Evolutionary conservation across 2,797 vertebrate genomes (phyloP), one percentile per base, ranked within the genome.

Genomic region (Leptoclinus maculatus): DNA sequence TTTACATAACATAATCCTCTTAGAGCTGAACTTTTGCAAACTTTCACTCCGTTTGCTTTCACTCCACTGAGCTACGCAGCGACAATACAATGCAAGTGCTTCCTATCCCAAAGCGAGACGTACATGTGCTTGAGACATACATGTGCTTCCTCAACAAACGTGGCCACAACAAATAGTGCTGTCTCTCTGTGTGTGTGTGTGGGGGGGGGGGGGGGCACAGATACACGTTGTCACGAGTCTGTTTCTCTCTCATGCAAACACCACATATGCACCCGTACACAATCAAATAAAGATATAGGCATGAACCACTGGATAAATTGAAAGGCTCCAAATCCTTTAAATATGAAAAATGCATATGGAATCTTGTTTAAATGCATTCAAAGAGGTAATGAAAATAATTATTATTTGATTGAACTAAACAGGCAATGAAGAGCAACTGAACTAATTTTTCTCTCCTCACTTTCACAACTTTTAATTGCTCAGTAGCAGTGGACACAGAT

Each of bases 1-100:
- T 74, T 83, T 62, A 73, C 68, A 39, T 84, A 80, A 90, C 66
- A 57, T 41, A 76, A 79, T 79, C 58, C 47, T 76, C 59, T 80
- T 67, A n/a, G 36, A 16, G 4, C 6, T 71, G 12, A 84, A 85
- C 72, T 87, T 71, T 79, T 45, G 2, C 47, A 64, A 72, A 84
- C 65, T 85, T 85, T 73, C 19, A 13, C 63, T 63, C 4, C 0
- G 1, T 78, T 62, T 47, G 43, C 64, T 67, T 73, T 64, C 39
- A 68, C 27, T 39, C 27, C 49, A 49, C 25, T 17, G n/a, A 79
- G 51, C 27, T 70, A 60, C 41, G 43, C 34, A n/a, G 45, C 5
- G 4, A 53, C 68, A 78, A 45, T 17, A 47, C 27, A 57, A 14
- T 32, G 34, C 67, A 47, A 63, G 57, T 59, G 70, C 32, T 79